Evolutionary conservation across 1,140 invertebrate species (phyloP), one percentile per base, ranked within the genome.

Genomic region (Trigoniulus corallinus): DNA sequence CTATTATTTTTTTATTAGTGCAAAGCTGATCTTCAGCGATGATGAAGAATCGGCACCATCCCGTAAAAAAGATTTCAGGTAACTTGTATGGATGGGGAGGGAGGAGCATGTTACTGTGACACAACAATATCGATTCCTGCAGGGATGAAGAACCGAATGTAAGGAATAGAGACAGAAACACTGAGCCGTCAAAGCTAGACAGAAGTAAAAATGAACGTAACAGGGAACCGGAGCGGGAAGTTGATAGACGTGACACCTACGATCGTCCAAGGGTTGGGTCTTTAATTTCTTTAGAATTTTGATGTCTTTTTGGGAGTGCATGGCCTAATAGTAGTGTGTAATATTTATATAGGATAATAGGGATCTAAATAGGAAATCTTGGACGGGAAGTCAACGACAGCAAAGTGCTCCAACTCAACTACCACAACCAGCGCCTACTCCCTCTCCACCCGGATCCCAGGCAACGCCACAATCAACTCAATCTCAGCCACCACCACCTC

Each of bases 21-120:
- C 91, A 71, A 92, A 92, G 69, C 70, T 95, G 55, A 80, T 83
- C 52, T 95, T 94, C 67, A 92, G 88, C 63, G 88, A 94, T 70
- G 88, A 92, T 57, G 89, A 94, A 54, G 71, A 76, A 48, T 55
- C 40, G 15, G 18, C 50, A 46, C 42, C 44, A 12, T 24, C 49
- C 15, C 42, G 37, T 3, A 51, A 51, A 37, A 26, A 51, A 24
- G 29, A 39, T 15, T 50, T 41, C 25, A 40, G 48, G 48, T 50
- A 50, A 41, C 21, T 43, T n/a, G 10, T 7, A 10, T 43, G 4
- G n/a, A 7, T 43, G 7, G 41, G 4, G n/a, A n/a, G n/a, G n/a
- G n/a, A n/a, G n/a, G n/a, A n/a, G n/a, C n/a, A n/a, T n/a, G n/a
- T n/a, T n/a, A n/a, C n/a, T n/a, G n/a, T n/a, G n/a, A n/a, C n/a